phyloP scores from a whole-genome alignment of 2,113 vertebrate species.

The Tychaedon coryphoeus region DNA sequence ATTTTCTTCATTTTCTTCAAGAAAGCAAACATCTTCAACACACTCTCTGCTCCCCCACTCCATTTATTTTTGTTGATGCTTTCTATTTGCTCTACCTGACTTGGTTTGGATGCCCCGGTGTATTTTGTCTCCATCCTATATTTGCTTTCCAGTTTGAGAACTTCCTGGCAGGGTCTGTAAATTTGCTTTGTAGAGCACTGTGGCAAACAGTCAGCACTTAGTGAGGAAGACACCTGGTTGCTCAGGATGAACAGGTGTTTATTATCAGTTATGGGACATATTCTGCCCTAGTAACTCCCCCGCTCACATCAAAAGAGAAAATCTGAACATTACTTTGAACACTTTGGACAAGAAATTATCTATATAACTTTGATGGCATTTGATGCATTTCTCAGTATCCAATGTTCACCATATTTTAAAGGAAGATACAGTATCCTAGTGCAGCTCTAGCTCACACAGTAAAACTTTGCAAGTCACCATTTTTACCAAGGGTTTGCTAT shows the following conservation, averaged over 20 bases:
- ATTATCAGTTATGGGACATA: not conserved
- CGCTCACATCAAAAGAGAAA: not conserved
- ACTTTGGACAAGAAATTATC: not conserved
- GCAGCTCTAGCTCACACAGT: not conserved
- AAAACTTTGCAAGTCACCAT: not conserved
- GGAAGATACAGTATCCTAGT: not conserved
- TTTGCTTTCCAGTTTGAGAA: not conserved
- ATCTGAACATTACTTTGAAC: not conserved
- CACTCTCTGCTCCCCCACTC: not conserved
- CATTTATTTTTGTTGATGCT: not conserved
- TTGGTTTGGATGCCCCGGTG: not conserved
- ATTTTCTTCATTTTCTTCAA: not conserved
- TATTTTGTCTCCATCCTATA: not conserved
- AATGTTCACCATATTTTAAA: not conserved
- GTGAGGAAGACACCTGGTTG: not conserved
- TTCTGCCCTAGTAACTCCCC: not conserved
- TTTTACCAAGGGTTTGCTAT: not conserved
- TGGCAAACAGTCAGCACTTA: not conserved
- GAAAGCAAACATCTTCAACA: not conserved
- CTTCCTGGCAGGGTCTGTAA: not conserved
- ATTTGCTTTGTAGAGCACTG: not conserved
- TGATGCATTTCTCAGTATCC: not conserved
- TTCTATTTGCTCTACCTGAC: not conserved
- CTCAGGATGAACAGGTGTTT: not conserved
- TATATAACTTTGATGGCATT: not conserved